These are phyloP conservation scores for Macrobrachium rosenbergii DNA, from an alignment of 1,140 invertebrate species.

Conservation along the genomic window DNA sequence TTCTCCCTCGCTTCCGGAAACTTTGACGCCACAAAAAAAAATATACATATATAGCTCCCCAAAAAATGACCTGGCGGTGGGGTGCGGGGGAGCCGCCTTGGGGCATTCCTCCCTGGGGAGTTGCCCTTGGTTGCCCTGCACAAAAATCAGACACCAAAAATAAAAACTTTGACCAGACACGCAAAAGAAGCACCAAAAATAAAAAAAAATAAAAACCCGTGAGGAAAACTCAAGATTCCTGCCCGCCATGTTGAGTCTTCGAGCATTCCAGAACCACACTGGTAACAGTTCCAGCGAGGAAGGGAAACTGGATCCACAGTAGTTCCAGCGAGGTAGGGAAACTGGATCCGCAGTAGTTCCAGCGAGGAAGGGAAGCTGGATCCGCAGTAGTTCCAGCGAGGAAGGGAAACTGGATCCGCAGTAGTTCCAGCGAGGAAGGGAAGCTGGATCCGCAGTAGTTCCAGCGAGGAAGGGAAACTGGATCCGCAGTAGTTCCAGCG, in stretches of 20 bases:
- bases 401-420: neutral
- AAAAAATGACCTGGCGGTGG: conserved; percentile 47
- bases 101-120: neutral
- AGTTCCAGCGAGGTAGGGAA: no score
- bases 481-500: neutral
- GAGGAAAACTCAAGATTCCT: neutral
- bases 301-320: neutral
- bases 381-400: neutral
- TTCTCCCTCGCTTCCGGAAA: neutral
- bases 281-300: neutral
- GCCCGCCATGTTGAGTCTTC: conserved; percentile 32
- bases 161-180: neutral
- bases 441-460: no score
- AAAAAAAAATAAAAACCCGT: neutral
- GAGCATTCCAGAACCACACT: conserved; percentile 35
- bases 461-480: no score
- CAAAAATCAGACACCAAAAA: neutral
- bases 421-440: no score
- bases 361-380: no score
- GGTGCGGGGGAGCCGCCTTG: conserved; percentile 15
- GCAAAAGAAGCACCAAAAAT: conserved; percentile 9
- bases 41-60: neutral
- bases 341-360: no score
- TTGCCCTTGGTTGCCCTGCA: conserved; percentile 11
- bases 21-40: no score